Base-by-base conservation (phyloP, 2,113 vertebrate species). In the Oxyruncus cristatus region DNA sequence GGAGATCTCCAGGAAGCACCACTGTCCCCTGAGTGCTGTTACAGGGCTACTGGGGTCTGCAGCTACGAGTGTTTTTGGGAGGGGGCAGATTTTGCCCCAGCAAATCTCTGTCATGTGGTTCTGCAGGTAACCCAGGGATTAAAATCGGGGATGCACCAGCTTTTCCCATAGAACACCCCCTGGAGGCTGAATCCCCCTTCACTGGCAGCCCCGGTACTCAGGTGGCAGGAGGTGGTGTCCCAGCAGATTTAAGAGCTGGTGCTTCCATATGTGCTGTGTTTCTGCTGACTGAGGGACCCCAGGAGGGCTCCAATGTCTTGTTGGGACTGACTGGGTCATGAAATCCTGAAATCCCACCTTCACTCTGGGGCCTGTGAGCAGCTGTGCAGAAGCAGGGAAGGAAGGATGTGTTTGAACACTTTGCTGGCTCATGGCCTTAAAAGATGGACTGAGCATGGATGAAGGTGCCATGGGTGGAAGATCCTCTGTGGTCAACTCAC, bases 21-120 rank as follows among this genome's bases (percentile, higher is more conserved):
- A 0, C 58, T 49, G 37, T 28, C 8, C 33, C 39, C 12, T 2
- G 5, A 32, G 35, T 2, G 5, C 33, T 63, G 16, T 24, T 28
- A 42, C 39, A 23, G 23, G 35, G 56, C 7, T 85, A 5, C 19
- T 21, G 27, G 24, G 5, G 17, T 32, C 39, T 56, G 21, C 4
- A 68, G 39, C 9, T 33, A 42, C 0, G 3, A 52, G 39, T 44
- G 27, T 55, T 66, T 75, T 72, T 26, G 0, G 1, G 2, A 1
- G 9, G 20, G 35, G 8, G 30, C 0, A 5, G 56, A 71, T 66
- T 91, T 88, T 75, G 19, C 26, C 58, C 59, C 59, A 66, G 65
- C 9, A 52, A 78, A 46, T 14, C 32, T 81, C 47, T 66, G 15
- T 30, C 37, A 41, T 4, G 8, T 1, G 12, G 12, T 19, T 90